Conservation (phyloP, 2,113 vertebrate species). For the Prietella phreatophila region DNA sequence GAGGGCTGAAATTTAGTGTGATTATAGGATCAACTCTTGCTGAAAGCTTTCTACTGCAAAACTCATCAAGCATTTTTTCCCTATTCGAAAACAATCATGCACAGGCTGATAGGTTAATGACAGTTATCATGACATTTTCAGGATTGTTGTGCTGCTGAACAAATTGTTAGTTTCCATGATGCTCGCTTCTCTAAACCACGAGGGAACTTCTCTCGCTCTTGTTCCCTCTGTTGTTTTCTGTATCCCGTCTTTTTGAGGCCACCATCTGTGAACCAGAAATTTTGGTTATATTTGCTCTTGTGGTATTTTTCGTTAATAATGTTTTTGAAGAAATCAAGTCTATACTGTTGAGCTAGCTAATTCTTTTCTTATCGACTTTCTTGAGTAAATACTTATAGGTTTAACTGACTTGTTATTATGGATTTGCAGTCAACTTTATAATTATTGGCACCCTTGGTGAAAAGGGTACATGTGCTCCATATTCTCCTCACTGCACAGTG, state of each 20-base stretch:
- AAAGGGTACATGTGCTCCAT: background rate
- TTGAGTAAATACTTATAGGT: background rate
- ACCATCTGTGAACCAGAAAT: background rate
- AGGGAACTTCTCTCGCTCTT: background rate
- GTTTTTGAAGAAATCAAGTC: background rate
- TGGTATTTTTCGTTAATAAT: background rate
- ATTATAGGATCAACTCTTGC: slow-evolving; percentile 62
- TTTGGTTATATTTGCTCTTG: background rate
- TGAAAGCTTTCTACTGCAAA: slow-evolving; percentile 51
- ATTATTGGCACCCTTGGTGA: background rate
- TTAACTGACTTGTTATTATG: background rate
- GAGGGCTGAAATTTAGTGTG: slow-evolving; percentile 56
- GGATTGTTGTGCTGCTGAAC: slow-evolving; percentile 35
- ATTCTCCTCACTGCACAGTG: background rate
- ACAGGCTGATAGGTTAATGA: slow-evolving; percentile 54
- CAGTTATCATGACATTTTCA: slow-evolving; percentile 45
- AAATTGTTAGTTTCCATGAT: slow-evolving; percentile 43
- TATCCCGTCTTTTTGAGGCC: background rate
- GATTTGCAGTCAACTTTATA: background rate
- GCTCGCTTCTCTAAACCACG: background rate
- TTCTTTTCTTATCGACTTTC: background rate
- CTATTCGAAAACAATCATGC: slow-evolving; percentile 46
- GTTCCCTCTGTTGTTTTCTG: slow-evolving; percentile 2
- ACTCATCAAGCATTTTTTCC: slow-evolving; percentile 52
- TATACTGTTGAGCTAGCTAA: background rate